phyloP scores from a whole-genome alignment of 2,888 invertebrate species.

The Apamea epomidion region DNA sequence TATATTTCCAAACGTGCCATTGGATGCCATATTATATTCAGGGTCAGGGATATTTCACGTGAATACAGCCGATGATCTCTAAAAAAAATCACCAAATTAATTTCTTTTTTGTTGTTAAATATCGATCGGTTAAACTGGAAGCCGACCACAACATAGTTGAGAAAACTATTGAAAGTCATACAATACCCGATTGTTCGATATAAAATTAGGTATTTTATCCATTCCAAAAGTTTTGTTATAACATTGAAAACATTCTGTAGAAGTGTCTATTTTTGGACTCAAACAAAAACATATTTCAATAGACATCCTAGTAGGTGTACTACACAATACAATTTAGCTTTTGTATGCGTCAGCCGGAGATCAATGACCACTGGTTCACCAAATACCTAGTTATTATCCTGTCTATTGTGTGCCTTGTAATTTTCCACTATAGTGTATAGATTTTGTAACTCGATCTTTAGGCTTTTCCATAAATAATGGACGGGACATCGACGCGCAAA shows the following conservation, averaged over 20 bases:
- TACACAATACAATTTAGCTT: constrained; percentile 13
- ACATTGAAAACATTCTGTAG: neutral
- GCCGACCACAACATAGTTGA: too few relatives aligned
- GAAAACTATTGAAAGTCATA: neutral
- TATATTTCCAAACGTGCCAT: neutral
- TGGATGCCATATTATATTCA: neutral
- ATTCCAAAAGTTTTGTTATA: constrained; percentile 2
- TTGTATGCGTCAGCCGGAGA: constrained; percentile 11
- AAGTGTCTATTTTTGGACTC: constrained; percentile 20
- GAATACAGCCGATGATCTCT: too few relatives aligned
- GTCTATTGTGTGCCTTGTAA: constrained; percentile 19
- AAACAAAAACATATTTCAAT: constrained; percentile 33
- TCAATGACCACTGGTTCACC: constrained; percentile 16
- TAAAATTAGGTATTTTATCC: constrained; percentile 10
- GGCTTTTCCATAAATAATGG: neutral
- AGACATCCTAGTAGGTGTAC: neutral
- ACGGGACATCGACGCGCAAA: too few relatives aligned
- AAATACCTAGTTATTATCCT: constrained; percentile 8
- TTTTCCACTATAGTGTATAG: constrained; percentile 8
- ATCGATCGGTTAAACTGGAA: too few relatives aligned
- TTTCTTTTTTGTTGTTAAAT: too few relatives aligned
- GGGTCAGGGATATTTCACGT: too few relatives aligned
- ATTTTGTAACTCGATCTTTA: neutral
- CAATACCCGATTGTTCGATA: constrained; percentile 13
- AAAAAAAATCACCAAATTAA: too few relatives aligned